phyloP scores from a whole-genome alignment of 2,888 invertebrate species.

The Dasypolia templi region DNA sequence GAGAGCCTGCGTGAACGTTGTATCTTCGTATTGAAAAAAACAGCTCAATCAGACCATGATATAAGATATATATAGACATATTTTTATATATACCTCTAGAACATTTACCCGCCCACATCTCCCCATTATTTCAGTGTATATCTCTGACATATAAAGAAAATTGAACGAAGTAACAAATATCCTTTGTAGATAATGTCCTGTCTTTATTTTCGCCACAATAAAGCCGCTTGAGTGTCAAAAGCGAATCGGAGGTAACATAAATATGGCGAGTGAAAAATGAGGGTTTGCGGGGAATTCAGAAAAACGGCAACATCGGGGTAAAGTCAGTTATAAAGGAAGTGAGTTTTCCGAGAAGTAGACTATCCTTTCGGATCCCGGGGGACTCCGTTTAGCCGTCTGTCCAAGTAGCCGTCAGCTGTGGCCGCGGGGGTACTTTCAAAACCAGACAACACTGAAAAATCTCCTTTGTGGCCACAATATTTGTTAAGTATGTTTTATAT shows the following conservation, averaged over 20 bases:
- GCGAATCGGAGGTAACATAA: conserved; percentile 32
- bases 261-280: conserved; percentile 40
- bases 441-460: conserved; percentile 27
- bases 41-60: not conserved
- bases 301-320: conserved; percentile 5
- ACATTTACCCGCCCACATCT: conserved; percentile 21
- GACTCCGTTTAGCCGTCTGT: conserved; percentile 40
- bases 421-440: conserved; percentile 21
- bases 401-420: conserved; percentile 22
- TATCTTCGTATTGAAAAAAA: conserved; percentile 14
- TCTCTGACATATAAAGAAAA: conserved; percentile 17
- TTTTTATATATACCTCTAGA: too few species aligned
- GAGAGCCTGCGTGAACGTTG: conserved; percentile 14
- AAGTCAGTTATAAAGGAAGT: conserved; percentile 22
- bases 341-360: conserved; percentile 26
- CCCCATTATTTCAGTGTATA: conserved; percentile 16
- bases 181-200: conserved; percentile 29
- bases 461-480: conserved; percentile 39
- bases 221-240: conserved; percentile 11
- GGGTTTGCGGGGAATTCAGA: conserved; percentile 22
- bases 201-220: conserved; percentile 15
- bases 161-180: conserved; percentile 15
- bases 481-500: conserved; percentile 24
- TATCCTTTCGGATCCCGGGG: conserved; percentile 25
- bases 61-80: too few species aligned